Evolutionary conservation across 1,140 invertebrate species (phyloP), one percentile per base, ranked within the genome.

Genomic region (Rhyzopertha dominica): DNA sequence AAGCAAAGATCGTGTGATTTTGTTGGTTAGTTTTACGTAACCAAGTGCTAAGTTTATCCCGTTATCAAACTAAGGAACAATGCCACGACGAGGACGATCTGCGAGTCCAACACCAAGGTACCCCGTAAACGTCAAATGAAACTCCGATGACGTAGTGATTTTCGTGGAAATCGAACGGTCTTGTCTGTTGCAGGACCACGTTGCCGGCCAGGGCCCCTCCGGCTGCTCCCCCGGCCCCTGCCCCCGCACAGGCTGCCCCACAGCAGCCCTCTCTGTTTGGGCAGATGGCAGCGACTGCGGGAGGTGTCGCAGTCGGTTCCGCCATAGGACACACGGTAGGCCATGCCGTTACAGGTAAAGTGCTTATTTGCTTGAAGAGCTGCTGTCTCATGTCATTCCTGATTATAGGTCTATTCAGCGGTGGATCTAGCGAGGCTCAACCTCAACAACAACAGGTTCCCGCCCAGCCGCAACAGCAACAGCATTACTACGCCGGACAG

Each of bases 201-300:
- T 47, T 74, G 45, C 72, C 73, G 14, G 55, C 58, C 16, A 58
- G 68, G 3, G 65, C 71, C 45, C 67, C 66, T 48, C 73, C 78
- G 17, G 72, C 73, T 30, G 60, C 70, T 31, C 67, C 74, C 5
- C 65, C 64, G 7, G 68, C 73, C 38, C 70, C 74, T 26, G 66
- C 75, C 18, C 64, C 71, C 20, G 61, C 68, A 13, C 59, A 70
- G 22, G 73, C 77, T 9, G 74, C 78, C 45, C 78, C 84, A n/a
- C 78, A 81, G 53, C 74, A 79, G 24, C 81, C 80, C 4, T 74
- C 74, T 5, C 51, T 90, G 28, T 79, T 92, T 58, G 80, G 78
- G 34, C 87, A 95, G 71, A 94, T 94, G 89, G 90, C 88, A 43
- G 87, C 87, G 2, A 93, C 89, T 4, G 90, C 89, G 59, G 89